These are phyloP conservation scores for Mirounga angustirostris DNA, from an alignment of 2,113 vertebrate species.

Conservation along the genomic window DNA sequence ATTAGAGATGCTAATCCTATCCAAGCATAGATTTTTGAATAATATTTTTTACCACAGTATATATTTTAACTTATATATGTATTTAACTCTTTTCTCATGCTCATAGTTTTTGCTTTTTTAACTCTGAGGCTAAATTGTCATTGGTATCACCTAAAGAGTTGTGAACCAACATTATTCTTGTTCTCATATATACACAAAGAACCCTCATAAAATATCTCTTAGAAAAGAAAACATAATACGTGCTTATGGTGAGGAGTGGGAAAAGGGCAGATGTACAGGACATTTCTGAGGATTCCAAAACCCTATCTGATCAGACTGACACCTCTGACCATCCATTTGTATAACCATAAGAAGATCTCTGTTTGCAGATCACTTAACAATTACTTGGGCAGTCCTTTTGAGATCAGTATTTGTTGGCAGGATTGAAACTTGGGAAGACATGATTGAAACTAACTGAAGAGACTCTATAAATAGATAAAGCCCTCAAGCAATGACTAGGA, in stretches of 20 bases:
- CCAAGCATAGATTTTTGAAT: not conserved
- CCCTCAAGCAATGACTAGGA: not conserved
- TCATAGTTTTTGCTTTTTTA: conserved; percentile 26
- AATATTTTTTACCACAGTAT: not conserved
- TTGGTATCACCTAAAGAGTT: not conserved
- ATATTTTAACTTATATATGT: not conserved
- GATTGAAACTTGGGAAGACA: not conserved
- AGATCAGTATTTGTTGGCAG: not conserved
- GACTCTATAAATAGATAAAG: conserved; percentile 66
- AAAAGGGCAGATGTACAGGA: conserved; percentile 56
- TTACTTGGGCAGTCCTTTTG: conserved; percentile 78
- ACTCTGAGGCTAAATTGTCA: not conserved
- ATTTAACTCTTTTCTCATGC: not conserved
- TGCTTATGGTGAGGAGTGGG: not conserved
- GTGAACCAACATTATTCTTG: not conserved
- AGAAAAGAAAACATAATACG: not conserved
- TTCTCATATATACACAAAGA: not conserved
- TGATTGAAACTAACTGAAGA: conserved; percentile 44
- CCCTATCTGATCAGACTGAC: conserved; percentile 70
- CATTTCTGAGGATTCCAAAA: conserved; percentile 38
- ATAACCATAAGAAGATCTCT: conserved; percentile 76
- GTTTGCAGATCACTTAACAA: conserved; percentile 83
- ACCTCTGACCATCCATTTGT: conserved; percentile 77
- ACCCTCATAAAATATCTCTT: not conserved
- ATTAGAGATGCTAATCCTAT: not conserved